Base-by-base conservation (phyloP, 2,888 invertebrate species). In the Vesta saturnalis region DNA sequence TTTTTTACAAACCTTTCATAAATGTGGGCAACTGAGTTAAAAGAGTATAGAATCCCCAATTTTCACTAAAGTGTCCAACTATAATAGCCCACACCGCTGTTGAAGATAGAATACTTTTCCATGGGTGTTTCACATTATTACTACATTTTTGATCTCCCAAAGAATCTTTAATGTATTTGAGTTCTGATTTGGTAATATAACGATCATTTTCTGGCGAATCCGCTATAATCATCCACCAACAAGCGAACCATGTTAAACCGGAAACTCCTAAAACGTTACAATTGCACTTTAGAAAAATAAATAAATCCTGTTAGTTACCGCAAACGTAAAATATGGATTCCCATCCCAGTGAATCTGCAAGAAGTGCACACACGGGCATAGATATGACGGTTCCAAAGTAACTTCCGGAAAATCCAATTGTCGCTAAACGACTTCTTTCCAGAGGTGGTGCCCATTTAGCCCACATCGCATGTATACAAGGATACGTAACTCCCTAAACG, bases 1-100 rank as follows among this genome's bases (percentile, higher is more conserved):
- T 5, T 10, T 5, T 30, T 5, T 6, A 30, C 30, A 30, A 6
- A 94, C 94, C 93, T 85, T 89, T 91, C 87, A 95, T 90, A 78
- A 93, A 95, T 14, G 92, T 93, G 1, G 95, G 95, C 49, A 95
- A 83, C 78, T 93, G 92, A 0, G 94, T 95, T 1, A 95, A 86
- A 73, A 95, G 35, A 0, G 94, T 95, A 78, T 95, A 95, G 83
- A 94, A 95, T 1, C 95, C 95, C 95, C 95, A 95, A 83, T 94
- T 94, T 82, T 95, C 94, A 23, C 93, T 91, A 84, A 94, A 94
- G 82, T 95, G 94, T 0, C 94, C 93, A 59, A 90, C 88, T 0
- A 93, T 89, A 43, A 95, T 94, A 0, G 94, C 94, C 91, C 94
- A 95, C 10, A 95, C 93, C 0, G 94, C 91, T 60, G 87, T 85